Conservation (phyloP, 2,888 invertebrate species). For the Conistra vaccinii region DNA sequence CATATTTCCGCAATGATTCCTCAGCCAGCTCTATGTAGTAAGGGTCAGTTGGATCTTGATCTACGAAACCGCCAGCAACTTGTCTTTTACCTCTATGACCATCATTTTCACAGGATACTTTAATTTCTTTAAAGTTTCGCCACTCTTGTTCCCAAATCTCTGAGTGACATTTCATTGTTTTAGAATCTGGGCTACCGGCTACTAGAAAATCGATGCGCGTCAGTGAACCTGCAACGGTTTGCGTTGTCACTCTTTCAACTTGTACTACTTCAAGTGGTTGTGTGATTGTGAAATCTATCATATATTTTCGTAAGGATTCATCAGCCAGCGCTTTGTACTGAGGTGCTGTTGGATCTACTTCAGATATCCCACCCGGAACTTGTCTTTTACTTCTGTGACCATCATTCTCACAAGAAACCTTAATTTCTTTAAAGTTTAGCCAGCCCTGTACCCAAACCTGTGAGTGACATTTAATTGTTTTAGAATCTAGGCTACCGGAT, state of each 20-base stretch:
- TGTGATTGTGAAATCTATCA: not conserved
- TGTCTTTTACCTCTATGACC: not conserved
- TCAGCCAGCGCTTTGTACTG: conserved; percentile 49
- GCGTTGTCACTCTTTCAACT: conserved; percentile 56
- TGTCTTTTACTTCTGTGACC: not conserved
- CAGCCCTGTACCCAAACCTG: not conserved
- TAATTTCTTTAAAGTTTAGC: not conserved
- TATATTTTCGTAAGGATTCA: conserved; percentile 24
- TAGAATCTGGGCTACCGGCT: not conserved
- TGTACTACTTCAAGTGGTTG: not conserved
- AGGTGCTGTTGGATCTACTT: conserved; percentile 6
- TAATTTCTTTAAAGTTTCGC: conserved; percentile 54
- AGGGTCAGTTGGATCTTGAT: conserved; percentile 21
- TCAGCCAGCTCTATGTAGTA: conserved; percentile 64
- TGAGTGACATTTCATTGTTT: conserved; percentile 66
- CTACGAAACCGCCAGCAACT: not conserved
- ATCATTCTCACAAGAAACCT: not conserved
- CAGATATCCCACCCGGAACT: not conserved
- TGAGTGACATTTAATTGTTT: not conserved
- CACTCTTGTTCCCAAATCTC: conserved; percentile 37
- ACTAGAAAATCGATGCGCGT: conserved; percentile 40
- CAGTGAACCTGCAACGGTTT: conserved; percentile 56
- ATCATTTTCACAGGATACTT: conserved; percentile 55
- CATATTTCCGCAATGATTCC: conserved; percentile 64
- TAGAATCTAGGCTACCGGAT: not conserved